Percentiles rank a stretch among this genome's conserved stretches.
phyloP scores from a whole-genome alignment of 2,888 invertebrate species.

The Noctua janthina region DNA sequence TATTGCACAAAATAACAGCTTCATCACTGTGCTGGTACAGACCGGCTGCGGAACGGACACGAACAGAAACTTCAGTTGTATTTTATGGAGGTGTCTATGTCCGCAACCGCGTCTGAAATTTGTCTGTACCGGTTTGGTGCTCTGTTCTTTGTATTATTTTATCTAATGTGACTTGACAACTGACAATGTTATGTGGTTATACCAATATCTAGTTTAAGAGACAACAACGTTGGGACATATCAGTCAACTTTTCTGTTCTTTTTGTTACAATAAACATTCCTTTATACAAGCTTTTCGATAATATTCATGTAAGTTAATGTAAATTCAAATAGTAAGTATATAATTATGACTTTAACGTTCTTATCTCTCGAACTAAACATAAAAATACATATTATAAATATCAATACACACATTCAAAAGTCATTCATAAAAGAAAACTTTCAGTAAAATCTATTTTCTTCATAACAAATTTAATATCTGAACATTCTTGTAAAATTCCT shows the following conservation, averaged over 20 bases:
- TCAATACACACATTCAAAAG: slow-evolving; percentile 23
- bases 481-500: slow-evolving; percentile 58
- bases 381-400: slow-evolving; percentile 63
- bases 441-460: slow-evolving; percentile 20
- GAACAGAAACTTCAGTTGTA: neutral
- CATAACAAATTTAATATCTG: slow-evolving; percentile 39
- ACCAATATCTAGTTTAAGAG: slow-evolving; percentile 46
- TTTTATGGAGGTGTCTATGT: neutral
- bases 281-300: slow-evolving; percentile 31
- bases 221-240: slow-evolving; percentile 44
- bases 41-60: neutral
- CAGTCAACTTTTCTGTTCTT: neutral
- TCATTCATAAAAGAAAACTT: neutral
- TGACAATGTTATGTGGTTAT: slow-evolving; percentile 20
- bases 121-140: neutral
- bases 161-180: slow-evolving; percentile 17
- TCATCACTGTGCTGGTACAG: too few species aligned
- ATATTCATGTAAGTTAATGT: slow-evolving; percentile 33
- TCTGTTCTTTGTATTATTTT: slow-evolving; percentile 20
- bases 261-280: slow-evolving; percentile 39
- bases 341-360: slow-evolving; percentile 35
- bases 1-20: slow-evolving; percentile 18
- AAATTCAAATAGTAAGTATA: slow-evolving; percentile 1
- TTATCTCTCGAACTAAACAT: slow-evolving; percentile 52
- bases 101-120: neutral